These are phyloP conservation scores for Chiloscyllium plagiosum DNA, from an alignment of 2,113 vertebrate genomes.

Conservation along the genomic window DNA sequence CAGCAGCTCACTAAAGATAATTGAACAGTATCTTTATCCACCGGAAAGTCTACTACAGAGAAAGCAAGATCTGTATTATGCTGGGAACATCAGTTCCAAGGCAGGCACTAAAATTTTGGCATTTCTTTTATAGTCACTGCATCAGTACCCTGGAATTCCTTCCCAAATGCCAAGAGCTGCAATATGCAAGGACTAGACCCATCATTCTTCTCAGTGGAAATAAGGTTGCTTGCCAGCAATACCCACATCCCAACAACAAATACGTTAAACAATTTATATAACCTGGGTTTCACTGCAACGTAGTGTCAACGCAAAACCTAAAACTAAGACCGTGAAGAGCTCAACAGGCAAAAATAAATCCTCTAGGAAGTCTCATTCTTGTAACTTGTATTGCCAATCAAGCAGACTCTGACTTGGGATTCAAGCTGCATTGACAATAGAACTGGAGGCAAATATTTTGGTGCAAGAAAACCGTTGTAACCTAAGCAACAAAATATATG, in stretches of 20 bases:
- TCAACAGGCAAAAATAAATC: neutral
- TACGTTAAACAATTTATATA: neutral
- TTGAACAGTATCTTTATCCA: neutral
- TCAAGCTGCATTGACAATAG: neutral
- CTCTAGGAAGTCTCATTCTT: neutral
- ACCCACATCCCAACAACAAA: neutral
- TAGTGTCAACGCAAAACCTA: neutral
- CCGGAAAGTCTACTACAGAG: neutral
- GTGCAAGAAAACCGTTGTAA: neutral
- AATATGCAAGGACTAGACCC: neutral
- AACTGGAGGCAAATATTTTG: neutral
- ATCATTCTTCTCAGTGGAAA: neutral
- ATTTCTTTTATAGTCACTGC: neutral
- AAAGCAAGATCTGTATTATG: neutral
- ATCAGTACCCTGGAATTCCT: neutral
- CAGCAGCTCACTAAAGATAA: neutral
- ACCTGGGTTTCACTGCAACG: neutral
- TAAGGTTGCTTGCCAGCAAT: neutral
- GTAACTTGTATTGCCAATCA: neutral
- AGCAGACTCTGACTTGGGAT: neutral
- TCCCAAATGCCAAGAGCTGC: neutral
- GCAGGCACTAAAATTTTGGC: neutral
- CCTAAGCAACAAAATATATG: neutral
- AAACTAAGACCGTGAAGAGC: neutral
- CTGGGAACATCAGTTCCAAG: neutral